Base-by-base conservation (phyloP, 2,888 invertebrate species). In the Trimorus sp. region DNA sequence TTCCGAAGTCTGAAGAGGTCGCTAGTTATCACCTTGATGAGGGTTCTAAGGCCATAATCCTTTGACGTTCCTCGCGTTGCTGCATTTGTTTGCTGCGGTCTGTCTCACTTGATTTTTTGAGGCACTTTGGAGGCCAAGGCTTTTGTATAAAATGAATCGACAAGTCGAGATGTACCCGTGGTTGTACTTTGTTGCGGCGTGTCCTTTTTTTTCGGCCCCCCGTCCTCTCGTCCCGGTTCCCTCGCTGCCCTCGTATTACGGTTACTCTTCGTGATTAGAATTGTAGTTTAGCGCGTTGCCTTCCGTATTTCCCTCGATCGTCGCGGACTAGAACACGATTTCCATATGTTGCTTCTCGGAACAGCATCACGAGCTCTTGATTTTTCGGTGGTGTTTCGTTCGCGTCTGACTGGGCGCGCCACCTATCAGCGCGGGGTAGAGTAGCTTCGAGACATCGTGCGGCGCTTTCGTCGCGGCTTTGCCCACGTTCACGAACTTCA, bases 1-100 rank as follows among this genome's bases (percentile, higher is more conserved):
- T 70, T 66, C 14, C 56, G 75, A 73, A 58, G 69, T 63, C 53
- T 53, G 59, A 59, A 80, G 78, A 80, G 71, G 71, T 80, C 73
- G 65, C 76, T 78, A 74, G 75, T 78, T 80, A 68, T 69, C 73
- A 76, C 12, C 54, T 66, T 80, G 66, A 75, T 70, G 65, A 80
- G 78, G 89, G 89, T 88, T 90, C 87, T 90, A 9, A 91, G 91
- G 91, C 91, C 91, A 91, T 91, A 91, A 76, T 79, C 77, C 63
- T 73, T 76, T 58, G 40, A 80, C 69, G 63, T 56, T 66, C 71
- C 51, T 71, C 70, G 70, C 66, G 15, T 49, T 53, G 51, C 48
- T 70, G 54, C 37, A 71, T 63, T 26, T 15, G 45, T 75, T 54
- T 59, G 42, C 36, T 26, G 59, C 60, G 71, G 42, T 70, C 45